Conservation (phyloP, 2,888 invertebrate species). For the Eumacrocentrus americanus region DNA sequence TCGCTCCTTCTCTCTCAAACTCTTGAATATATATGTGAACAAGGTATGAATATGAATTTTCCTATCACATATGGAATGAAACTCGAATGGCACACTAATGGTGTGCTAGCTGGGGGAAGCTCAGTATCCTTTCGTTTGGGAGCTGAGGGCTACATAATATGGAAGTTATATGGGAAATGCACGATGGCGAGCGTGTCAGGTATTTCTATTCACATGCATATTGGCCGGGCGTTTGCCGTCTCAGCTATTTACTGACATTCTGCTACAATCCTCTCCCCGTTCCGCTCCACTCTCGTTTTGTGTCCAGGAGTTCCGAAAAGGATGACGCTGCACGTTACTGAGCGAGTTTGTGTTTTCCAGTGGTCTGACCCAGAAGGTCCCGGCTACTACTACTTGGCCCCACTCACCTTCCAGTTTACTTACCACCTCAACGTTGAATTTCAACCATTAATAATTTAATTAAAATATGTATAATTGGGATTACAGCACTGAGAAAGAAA, state of each 20-base stretch:
- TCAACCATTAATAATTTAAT: too few relatives aligned
- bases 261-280: conserved; percentile 6
- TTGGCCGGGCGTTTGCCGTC: conserved; percentile 28
- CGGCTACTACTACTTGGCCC: not conserved
- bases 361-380: not conserved
- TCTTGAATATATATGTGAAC: too few relatives aligned
- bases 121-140: conserved; percentile 7
- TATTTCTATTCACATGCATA: conserved; percentile 32
- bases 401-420: too few relatives aligned
- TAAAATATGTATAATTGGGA: too few relatives aligned
- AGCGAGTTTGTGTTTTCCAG: conserved; percentile 8
- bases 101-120: not conserved
- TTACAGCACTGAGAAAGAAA: not conserved
- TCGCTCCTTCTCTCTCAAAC: too few relatives aligned
- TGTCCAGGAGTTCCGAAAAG: conserved; percentile 20
- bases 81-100: too few relatives aligned
- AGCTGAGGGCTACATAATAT: conserved; percentile 9
- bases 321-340: conserved; percentile 25
- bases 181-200: conserved; percentile 23
- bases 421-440: not conserved
- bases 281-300: conserved; percentile 7
- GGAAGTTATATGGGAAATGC: conserved; percentile 27
- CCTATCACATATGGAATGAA: too few relatives aligned
- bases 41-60: too few relatives aligned
- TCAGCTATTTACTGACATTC: conserved; percentile 34